A percentile compares a stretch with the other conserved stretches of the same genome.
These are phyloP conservation scores for Rhynchotus rufescens DNA, from an alignment of 2,797 vertebrate genomes.

Conservation along the genomic window DNA sequence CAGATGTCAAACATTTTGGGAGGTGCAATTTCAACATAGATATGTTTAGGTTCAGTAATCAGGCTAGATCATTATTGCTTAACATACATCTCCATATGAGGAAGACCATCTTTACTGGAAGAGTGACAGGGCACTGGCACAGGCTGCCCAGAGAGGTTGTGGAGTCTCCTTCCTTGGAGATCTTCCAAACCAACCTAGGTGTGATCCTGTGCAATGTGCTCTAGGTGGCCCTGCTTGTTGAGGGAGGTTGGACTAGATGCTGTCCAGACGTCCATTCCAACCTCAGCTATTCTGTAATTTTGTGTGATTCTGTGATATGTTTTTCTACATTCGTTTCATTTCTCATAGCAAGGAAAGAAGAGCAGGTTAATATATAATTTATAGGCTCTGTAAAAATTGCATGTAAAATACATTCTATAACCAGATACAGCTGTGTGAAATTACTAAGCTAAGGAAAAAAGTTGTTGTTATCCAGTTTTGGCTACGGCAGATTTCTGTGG, in stretches of 20 bases:
- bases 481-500: neutral
- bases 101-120: no score
- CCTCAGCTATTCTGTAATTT: no score
- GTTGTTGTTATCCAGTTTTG: neutral
- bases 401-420: neutral
- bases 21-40: neutral
- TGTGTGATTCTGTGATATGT: neutral
- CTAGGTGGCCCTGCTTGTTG: no score
- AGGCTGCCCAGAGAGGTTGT: no score
- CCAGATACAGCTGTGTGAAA: neutral
- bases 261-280: no score
- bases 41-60: neutral
- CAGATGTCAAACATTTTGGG: neutral
- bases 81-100: neutral
- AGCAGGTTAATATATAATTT: neutral
- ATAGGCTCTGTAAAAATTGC: neutral
- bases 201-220: no score
- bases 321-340: neutral
- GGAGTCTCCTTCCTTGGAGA: no score
- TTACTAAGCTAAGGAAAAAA: neutral
- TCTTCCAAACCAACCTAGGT: no score
- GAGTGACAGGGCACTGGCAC: no score
- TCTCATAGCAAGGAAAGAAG: neutral
- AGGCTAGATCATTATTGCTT: neutral
- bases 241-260: no score